Evolutionary conservation across 2,888 invertebrate species (phyloP).

Genomic region (Morpho deidamia): DNA sequence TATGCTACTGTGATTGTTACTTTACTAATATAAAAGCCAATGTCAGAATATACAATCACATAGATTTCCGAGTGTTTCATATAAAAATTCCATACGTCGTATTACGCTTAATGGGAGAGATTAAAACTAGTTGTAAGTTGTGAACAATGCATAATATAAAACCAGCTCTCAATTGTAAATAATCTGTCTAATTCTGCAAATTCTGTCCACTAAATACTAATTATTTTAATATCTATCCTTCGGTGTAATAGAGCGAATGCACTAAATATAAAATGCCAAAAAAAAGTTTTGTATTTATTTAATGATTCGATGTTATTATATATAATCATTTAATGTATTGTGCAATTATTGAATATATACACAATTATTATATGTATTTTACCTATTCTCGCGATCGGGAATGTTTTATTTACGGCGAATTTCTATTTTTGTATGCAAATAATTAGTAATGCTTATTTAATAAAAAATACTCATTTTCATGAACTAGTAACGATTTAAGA

Average conservation of each 20-base stretch:
- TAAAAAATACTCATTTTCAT: slow-evolving; percentile 27
- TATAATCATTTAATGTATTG: background rate
- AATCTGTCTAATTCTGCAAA: slow-evolving; percentile 5
- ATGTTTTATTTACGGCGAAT: slow-evolving; percentile 22
- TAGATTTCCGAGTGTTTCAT: no score
- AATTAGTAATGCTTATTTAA: slow-evolving; percentile 11
- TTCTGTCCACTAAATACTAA: slow-evolving; percentile 10
- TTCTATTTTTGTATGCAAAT: slow-evolving; percentile 30
- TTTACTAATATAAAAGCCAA: no score
- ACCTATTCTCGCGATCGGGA: slow-evolving; percentile 4
- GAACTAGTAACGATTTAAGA: slow-evolving; percentile 1
- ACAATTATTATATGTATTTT: slow-evolving; percentile 7
- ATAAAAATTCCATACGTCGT: no score
- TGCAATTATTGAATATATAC: slow-evolving; percentile 6
- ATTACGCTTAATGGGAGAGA: no score
- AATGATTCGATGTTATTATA: background rate
- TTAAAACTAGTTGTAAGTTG: no score
- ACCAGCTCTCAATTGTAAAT: background rate
- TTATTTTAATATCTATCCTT: background rate
- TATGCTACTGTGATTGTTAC: no score
- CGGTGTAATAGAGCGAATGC: background rate
- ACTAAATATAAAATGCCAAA: background rate
- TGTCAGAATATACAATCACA: no score
- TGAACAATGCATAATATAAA: no score
- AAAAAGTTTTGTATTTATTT: background rate